These are phyloP conservation scores for Elymnias hypermnestra DNA, from an alignment of 1,140 invertebrate species.

Conservation along the genomic window DNA sequence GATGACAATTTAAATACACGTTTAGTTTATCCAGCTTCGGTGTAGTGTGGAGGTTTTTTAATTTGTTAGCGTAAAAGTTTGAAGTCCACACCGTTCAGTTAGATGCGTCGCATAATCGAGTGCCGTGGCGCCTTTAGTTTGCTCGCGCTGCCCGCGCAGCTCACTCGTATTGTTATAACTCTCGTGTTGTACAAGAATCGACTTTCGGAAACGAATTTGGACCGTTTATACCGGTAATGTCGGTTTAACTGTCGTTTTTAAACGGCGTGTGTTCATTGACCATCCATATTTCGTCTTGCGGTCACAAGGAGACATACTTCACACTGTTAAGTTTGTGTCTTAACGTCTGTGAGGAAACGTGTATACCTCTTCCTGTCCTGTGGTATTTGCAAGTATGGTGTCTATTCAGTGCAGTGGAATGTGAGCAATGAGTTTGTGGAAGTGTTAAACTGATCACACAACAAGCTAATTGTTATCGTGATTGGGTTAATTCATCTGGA, in stretches of 20 bases:
- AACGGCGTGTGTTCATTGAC: constrained; percentile 41
- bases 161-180: constrained; percentile 50
- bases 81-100: constrained; percentile 58
- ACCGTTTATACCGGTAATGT: constrained; percentile 62
- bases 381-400: constrained; percentile 55
- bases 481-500: constrained; percentile 3
- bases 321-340: constrained; percentile 55
- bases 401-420: constrained; percentile 57
- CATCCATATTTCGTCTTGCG: constrained; percentile 61
- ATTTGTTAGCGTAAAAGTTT: constrained; percentile 63
- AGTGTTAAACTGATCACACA: constrained; percentile 22
- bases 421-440: constrained; percentile 52
- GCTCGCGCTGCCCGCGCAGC: constrained; percentile 68
- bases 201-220: constrained; percentile 60
- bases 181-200: constrained; percentile 27
- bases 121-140: constrained; percentile 61
- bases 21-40: neutral
- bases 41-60: constrained; percentile 29
- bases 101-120: constrained; percentile 59
- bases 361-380: constrained; percentile 58
- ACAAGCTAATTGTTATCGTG: neutral
- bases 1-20: constrained; percentile 36
- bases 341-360: constrained; percentile 69
- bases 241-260: constrained; percentile 61
- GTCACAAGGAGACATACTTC: constrained; percentile 57